Percentiles rank a stretch among this genome's conserved stretches.
These are phyloP conservation scores for Pseudochaenichthys georgianus DNA, from an alignment of 2,797 vertebrate genomes.

Conservation along the genomic window DNA sequence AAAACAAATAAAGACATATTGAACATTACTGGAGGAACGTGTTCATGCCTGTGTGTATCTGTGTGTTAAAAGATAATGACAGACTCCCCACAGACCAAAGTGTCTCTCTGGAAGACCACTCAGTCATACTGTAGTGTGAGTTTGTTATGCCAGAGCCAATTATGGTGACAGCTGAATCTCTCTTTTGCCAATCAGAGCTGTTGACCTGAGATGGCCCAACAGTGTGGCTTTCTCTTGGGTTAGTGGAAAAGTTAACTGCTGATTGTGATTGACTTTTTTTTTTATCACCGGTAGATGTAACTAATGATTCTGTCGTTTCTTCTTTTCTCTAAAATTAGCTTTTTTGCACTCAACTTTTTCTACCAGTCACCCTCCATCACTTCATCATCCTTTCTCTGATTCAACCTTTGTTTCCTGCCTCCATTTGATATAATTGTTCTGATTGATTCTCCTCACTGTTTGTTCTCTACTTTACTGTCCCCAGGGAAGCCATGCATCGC, in stretches of 20 bases:
- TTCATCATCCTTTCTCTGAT: constrained; percentile 11
- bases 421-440: not conserved
- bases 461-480: constrained; percentile 18
- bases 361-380: not conserved
- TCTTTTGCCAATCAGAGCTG: constrained; percentile 40
- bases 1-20: constrained; percentile 6
- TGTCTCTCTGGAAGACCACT: not conserved
- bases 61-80: constrained; percentile 7
- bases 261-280: constrained; percentile 17
- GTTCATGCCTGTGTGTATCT: constrained; percentile 5
- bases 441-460: constrained; percentile 16
- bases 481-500: constrained; percentile 94
- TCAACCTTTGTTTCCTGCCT: not conserved
- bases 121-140: not conserved
- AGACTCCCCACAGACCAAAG: constrained; percentile 1
- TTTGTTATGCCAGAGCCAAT: constrained; percentile 45
- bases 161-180: constrained; percentile 51
- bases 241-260: constrained; percentile 22
- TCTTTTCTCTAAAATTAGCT: constrained; percentile 25
- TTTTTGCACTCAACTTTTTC: not conserved
- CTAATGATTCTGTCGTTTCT: constrained; percentile 24
- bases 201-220: constrained; percentile 43
- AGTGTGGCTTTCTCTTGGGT: not conserved
- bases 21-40: not conserved
- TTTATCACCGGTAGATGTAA: not conserved